A percentile compares a stretch with the other conserved stretches of the same genome.
These are phyloP conservation scores for Cryptotis parvus DNA, from an alignment of 2,113 vertebrate species.

Conservation along the genomic window DNA sequence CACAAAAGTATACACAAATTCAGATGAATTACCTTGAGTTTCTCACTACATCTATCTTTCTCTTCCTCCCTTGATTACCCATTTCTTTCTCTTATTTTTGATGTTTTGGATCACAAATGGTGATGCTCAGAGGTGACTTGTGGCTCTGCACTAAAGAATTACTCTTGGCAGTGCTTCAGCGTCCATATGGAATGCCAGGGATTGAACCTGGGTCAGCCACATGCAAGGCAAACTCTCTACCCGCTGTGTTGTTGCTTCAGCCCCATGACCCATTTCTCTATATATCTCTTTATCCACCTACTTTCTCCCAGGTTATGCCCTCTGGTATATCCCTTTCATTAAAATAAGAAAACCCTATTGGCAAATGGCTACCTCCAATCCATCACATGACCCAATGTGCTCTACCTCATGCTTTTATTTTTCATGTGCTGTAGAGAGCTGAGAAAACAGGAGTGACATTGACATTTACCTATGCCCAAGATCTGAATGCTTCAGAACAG, in stretches of 20 bases:
- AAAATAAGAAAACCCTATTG: constrained; percentile 2
- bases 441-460: background rate
- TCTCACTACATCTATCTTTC: too few species aligned
- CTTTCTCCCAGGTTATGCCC: background rate
- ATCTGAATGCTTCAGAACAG: background rate
- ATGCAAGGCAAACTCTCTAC: too few species aligned
- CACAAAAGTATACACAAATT: background rate
- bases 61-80: background rate
- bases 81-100: too few species aligned
- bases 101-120: too few species aligned
- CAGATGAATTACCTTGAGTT: background rate
- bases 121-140: too few species aligned
- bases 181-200: too few species aligned
- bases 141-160: too few species aligned
- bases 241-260: too few species aligned
- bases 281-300: background rate
- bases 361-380: background rate
- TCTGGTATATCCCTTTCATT: background rate
- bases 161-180: too few species aligned
- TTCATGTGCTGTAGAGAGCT: background rate
- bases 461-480: background rate
- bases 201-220: too few species aligned
- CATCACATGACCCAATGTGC: background rate
- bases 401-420: background rate
- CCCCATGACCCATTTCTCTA: background rate